These are phyloP conservation scores for Sternotherus odoratus DNA, from an alignment of 2,797 vertebrate species.

Conservation along the genomic window DNA sequence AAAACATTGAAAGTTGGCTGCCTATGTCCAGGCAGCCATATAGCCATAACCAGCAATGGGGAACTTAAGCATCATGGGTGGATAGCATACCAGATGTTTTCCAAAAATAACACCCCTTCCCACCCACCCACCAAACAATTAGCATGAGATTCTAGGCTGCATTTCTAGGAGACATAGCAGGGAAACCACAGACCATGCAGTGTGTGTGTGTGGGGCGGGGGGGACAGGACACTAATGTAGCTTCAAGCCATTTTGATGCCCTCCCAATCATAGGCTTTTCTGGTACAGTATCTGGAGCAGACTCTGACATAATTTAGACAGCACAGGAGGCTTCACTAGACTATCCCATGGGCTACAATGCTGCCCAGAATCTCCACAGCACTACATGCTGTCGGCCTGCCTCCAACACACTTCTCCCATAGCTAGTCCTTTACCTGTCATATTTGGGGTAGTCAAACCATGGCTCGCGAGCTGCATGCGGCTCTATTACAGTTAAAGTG, in stretches of 20 bases:
- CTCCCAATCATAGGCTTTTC: neutral
- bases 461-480: no score
- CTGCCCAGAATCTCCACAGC: neutral
- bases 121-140: neutral
- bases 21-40: neutral
- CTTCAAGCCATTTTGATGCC: neutral
- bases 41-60: neutral
- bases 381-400: neutral
- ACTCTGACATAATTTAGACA: neutral
- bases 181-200: neutral
- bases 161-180: neutral
- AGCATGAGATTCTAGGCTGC: neutral
- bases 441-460: neutral
- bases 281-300: neutral
- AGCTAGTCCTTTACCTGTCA: neutral
- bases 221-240: neutral
- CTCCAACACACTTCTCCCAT: neutral
- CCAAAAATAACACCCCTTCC: neutral
- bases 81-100: neutral
- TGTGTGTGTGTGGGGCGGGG: no score
- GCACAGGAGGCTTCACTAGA: no score
- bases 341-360: neutral
- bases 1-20: rapidly evolving
- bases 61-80: neutral
- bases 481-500: no score